phyloP scores from a whole-genome alignment of 2,113 vertebrate species.

The Sylvietta virens region DNA sequence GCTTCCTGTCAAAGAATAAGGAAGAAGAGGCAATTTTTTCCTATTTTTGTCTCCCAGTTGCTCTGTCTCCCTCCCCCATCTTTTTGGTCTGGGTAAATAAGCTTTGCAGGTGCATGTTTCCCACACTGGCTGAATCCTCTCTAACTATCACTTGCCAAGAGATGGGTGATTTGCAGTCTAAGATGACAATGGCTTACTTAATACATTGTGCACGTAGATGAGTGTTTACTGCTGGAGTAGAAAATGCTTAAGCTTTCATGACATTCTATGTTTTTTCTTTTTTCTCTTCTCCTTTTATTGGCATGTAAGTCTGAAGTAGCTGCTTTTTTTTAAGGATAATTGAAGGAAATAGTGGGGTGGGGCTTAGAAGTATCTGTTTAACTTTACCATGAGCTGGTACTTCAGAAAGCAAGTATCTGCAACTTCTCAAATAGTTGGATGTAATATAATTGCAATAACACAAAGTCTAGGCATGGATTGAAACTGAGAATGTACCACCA shows the following conservation, averaged over 20 bases:
- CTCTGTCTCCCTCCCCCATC: background rate
- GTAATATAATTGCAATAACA: background rate
- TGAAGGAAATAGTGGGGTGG: background rate
- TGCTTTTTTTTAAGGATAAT: background rate
- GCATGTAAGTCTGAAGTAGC: background rate
- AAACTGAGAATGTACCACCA: background rate
- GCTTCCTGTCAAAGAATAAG: background rate
- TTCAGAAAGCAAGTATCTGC: background rate
- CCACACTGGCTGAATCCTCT: background rate
- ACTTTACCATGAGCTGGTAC: background rate
- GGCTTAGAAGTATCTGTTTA: background rate
- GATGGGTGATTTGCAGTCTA: background rate
- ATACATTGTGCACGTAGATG: background rate
- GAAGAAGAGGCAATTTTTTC: background rate
- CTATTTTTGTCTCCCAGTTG: fast-evolving
- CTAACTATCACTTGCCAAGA: background rate
- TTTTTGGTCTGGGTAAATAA: background rate
- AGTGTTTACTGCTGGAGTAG: background rate
- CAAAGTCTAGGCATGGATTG: background rate
- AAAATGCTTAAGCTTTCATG: background rate
- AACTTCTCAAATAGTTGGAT: background rate
- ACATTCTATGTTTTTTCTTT: background rate
- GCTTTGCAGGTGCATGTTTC: background rate
- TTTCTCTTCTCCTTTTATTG: background rate
- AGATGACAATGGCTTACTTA: background rate